phyloP scores from a whole-genome alignment of 2,113 vertebrate species.

The Xiphophorus hellerii region DNA sequence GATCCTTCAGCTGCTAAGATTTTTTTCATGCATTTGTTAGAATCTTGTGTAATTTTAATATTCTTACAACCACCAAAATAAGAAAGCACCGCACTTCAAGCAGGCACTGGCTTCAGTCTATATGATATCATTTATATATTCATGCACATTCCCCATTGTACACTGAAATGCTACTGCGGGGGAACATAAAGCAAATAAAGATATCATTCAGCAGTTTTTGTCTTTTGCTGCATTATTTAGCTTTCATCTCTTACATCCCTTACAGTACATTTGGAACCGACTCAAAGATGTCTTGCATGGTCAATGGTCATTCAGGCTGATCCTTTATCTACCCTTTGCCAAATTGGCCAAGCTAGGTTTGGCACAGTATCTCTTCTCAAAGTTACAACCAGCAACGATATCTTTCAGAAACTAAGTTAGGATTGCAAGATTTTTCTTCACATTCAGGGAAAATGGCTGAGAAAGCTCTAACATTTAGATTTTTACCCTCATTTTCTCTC shows the following conservation, averaged over 20 bases:
- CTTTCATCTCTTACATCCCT: conserved; percentile 10
- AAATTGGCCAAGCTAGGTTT: conserved; percentile 61
- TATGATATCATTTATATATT: too few species aligned
- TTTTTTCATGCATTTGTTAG: too few species aligned
- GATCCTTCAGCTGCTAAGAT: too few species aligned
- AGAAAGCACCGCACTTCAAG: too few species aligned
- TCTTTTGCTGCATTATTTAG: background rate
- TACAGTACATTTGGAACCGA: conserved; percentile 17
- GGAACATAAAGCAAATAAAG: too few species aligned
- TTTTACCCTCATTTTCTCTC: conserved; percentile 53
- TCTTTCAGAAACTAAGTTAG: conserved; percentile 53
- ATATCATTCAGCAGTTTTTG: background rate
- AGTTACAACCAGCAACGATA: conserved; percentile 31
- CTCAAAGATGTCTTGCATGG: conserved; percentile 37
- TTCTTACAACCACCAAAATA: too few species aligned
- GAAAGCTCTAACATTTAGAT: conserved; percentile 60
- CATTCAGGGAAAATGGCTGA: conserved; percentile 66
- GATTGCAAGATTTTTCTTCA: conserved; percentile 50
- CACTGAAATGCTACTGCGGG: too few species aligned
- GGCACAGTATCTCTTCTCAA: conserved; percentile 23
- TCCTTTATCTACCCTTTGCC: conserved; percentile 44
- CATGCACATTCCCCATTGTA: too few species aligned
- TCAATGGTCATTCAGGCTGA: conserved; percentile 19
- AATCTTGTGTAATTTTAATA: too few species aligned
- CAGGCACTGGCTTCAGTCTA: too few species aligned